Conservation (phyloP, 2,797 vertebrate species). For the Poecilia wingei region DNA sequence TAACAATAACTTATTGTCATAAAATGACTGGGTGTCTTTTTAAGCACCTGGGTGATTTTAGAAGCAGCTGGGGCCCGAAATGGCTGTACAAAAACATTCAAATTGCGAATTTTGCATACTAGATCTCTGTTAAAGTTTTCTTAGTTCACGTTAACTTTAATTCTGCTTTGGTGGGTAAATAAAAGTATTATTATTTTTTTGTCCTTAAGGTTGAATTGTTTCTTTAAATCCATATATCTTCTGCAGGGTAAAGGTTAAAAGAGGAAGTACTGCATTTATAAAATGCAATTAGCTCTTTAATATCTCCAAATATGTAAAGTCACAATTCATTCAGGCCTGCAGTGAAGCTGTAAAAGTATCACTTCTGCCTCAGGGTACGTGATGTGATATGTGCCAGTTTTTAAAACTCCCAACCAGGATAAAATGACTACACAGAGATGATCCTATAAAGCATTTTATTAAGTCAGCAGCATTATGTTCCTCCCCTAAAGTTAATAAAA, state of each 20-base stretch:
- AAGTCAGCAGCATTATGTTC: conserved; percentile 49
- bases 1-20: no score
- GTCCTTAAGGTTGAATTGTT: conserved; percentile 28
- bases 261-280: conserved; percentile 35
- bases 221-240: conserved; percentile 16
- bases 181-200: conserved; percentile 16
- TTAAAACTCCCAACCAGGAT: conserved; percentile 17
- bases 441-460: conserved; percentile 43
- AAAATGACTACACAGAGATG: conserved; percentile 34
- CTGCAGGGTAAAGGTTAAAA: background rate
- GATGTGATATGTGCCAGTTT: conserved; percentile 27
- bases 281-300: conserved; percentile 49
- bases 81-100: no score
- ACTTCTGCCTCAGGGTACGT: conserved; percentile 17
- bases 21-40: no score
- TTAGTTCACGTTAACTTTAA: background rate
- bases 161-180: conserved; percentile 27
- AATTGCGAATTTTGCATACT: no score
- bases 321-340: conserved; percentile 34
- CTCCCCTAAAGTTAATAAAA: conserved; percentile 42
- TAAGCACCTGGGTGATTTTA: no score
- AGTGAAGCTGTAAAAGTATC: conserved; percentile 41
- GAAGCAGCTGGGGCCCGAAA: no score
- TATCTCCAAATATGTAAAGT: conserved; percentile 39
- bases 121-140: background rate